Percentiles rank a stretch among this genome's conserved stretches.
phyloP scores from a whole-genome alignment of 2,888 invertebrate species.

The Onchidella celtica region DNA sequence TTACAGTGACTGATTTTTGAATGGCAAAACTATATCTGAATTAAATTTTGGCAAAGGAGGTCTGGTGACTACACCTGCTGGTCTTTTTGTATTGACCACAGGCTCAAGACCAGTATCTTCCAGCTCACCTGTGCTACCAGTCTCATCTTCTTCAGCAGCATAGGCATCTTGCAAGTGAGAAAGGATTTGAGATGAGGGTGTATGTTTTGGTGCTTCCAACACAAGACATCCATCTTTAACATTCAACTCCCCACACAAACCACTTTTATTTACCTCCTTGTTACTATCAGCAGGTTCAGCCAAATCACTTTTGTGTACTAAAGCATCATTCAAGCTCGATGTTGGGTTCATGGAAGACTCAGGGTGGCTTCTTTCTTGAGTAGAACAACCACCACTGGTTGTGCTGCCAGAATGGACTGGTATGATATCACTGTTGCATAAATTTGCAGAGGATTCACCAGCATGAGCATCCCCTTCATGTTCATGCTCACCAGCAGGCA shows the following conservation, averaged over 20 bases:
- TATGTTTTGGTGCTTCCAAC: constrained; percentile 28
- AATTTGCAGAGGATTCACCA: background rate
- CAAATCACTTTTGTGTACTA: background rate
- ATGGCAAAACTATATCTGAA: constrained; percentile 37
- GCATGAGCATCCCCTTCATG: background rate
- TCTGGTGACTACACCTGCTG: constrained; percentile 17
- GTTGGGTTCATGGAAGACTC: constrained; percentile 3
- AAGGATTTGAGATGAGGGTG: constrained; percentile 36
- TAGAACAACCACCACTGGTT: background rate
- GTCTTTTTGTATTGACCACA: constrained; percentile 37
- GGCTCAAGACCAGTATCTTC: constrained; percentile 1
- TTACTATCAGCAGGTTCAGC: background rate
- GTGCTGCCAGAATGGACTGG: background rate
- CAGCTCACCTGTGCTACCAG: background rate
- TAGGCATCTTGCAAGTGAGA: constrained; percentile 26
- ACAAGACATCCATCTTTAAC: constrained; percentile 24
- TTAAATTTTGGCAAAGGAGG: constrained; percentile 36
- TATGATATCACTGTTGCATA: background rate
- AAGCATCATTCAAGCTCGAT: background rate
- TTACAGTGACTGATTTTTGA: constrained; percentile 11
- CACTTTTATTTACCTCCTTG: too few species aligned
- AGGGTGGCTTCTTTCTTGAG: background rate
- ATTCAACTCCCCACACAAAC: constrained; percentile 16
- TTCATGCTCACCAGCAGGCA: background rate
- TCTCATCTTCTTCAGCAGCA: constrained; percentile 18